Base-by-base conservation (phyloP, 2,113 vertebrate species). In the Solenodon paradoxus region DNA sequence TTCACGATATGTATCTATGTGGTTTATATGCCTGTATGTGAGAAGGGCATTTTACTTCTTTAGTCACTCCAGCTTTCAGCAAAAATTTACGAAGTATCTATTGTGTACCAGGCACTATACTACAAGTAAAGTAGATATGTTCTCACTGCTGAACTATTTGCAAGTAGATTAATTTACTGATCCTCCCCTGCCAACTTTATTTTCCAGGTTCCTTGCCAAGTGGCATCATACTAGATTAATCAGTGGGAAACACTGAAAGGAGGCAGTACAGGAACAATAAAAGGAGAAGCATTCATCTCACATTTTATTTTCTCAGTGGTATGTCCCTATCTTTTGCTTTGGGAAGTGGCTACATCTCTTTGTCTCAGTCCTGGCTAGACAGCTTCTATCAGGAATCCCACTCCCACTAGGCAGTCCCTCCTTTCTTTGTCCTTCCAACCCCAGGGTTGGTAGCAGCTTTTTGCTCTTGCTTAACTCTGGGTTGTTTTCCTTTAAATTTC, bases 11-110 rank as follows among this genome's bases (percentile, higher is more conserved):
- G 17, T 57, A 12, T 74, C 7, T 59, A 8, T 40, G n/a, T 38
- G 11, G 28, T 82, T 1, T 10, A 6, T 51, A 12, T 53, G 16
- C 4, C 5, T 57, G 24, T 53, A 3, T 77, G 6, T 88, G 51
- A 69, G 7, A 89, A 92, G 85, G 32, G 13, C 77, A 47, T 68
- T 82, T 95, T 94, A 75, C 42, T 91, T 83, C 12, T 87, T 93
- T 95, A 28, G 66, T 68, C 28, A 74, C 69, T 93, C 4, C 82
- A 32, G 63, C 45, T 89, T 95, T 84, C 47, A 69, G 66, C 57
- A 81, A 94, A 77, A 68, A 68, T 87, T 93, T 81, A 88, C 40
- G 68, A 12, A 53, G 68, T 81, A 13, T 45, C 40, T 71, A 63
- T 15, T 53, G 2, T 64, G 40, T 57, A 30, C 2, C 42, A 63